Conservation (phyloP, 2,113 vertebrate species). For the Gadus macrocephalus region DNA sequence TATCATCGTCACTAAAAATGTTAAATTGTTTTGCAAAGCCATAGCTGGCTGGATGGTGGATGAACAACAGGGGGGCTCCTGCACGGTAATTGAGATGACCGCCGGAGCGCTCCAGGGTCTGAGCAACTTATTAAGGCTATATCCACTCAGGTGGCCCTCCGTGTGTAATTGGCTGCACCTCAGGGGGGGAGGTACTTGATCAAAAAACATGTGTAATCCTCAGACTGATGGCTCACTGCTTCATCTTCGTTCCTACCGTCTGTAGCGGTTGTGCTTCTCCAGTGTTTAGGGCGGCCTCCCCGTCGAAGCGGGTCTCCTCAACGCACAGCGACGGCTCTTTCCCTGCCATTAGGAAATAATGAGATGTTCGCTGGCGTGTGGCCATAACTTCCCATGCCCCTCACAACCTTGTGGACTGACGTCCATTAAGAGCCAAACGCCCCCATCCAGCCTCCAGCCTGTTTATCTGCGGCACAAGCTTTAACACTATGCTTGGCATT, state of each 20-base stretch:
- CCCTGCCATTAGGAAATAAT: conserved; percentile 60
- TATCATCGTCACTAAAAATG: too few species aligned
- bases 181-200: conserved; percentile 38
- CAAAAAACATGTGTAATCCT: conserved; percentile 44
- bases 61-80: conserved; percentile 40
- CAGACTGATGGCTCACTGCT: not conserved
- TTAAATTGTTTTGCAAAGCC: too few species aligned
- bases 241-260: too few species aligned
- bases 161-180: conserved; percentile 51
- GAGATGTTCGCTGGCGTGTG: conserved; percentile 24
- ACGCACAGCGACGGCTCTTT: conserved; percentile 19
- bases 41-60: too few species aligned
- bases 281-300: too few species aligned
- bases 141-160: conserved; percentile 58
- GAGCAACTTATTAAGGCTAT: conserved; percentile 68
- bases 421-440: conserved; percentile 41
- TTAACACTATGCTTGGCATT: conserved; percentile 35
- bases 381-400: conserved; percentile 59
- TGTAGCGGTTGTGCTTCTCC: too few species aligned
- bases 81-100: conserved; percentile 71
- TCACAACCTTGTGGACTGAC: conserved; percentile 43
- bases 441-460: conserved; percentile 25
- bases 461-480: conserved; percentile 52
- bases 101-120: conserved; percentile 67
- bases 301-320: conserved; percentile 17